A percentile compares a stretch with the other conserved stretches of the same genome.
Conservation (phyloP, 2,797 vertebrate genomes). For the Lepus oiostolus region DNA sequence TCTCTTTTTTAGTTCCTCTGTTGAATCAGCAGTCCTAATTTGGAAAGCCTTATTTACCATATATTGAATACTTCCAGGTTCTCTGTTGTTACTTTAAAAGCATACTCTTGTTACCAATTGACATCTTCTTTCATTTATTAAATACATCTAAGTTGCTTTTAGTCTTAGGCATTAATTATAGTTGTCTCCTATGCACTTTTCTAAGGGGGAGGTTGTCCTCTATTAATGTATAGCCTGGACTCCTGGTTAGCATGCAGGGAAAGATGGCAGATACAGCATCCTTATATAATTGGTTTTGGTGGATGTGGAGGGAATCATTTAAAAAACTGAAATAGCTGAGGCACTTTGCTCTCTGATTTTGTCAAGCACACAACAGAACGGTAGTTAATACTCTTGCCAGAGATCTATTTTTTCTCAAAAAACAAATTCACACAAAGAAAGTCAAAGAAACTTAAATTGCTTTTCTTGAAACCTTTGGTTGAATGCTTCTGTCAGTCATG, state of each 20-base stretch:
- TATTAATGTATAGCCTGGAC: neutral
- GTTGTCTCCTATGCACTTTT: neutral
- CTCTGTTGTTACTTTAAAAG: neutral
- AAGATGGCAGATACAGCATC: neutral
- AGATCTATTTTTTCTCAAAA: neutral
- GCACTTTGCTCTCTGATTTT: neutral
- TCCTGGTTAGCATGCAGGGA: neutral
- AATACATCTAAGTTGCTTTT: neutral
- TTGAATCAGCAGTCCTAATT: neutral
- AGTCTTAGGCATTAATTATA: neutral
- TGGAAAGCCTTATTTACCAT: neutral
- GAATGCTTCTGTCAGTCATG: neutral
- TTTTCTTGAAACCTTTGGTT: neutral
- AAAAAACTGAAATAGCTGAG: neutral
- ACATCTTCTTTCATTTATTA: neutral
- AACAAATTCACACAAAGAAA: slow-evolving; percentile 35
- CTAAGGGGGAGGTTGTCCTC: neutral
- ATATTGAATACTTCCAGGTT: neutral
- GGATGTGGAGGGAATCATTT: neutral
- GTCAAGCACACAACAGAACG: neutral
- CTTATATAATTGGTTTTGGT: neutral
- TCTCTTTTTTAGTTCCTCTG: neutral
- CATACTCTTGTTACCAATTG: neutral
- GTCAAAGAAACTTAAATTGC: neutral
- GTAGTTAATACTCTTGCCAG: neutral